A percentile compares a stretch with the other conserved stretches of the same genome.
phyloP scores from a whole-genome alignment of 2,797 vertebrate genomes.

The Chrysocyon brachyurus region DNA sequence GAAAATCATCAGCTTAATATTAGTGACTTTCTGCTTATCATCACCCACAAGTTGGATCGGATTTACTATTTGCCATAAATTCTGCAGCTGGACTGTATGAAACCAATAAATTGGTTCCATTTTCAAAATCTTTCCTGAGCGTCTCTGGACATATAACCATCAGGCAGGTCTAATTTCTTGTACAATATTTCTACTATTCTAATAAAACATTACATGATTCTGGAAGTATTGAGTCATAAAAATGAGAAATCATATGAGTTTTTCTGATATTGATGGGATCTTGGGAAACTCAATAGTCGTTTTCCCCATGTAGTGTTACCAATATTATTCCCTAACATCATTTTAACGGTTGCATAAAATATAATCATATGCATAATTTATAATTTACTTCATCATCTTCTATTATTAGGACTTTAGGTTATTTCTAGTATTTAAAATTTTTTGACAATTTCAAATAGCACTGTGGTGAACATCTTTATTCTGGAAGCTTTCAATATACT shows the following conservation, averaged over 20 bases:
- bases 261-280: background rate
- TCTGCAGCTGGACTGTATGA: background rate
- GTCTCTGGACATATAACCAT: background rate
- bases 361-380: background rate
- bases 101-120: background rate
- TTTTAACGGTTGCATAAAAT: background rate
- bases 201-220: background rate
- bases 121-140: background rate
- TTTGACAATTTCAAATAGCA: background rate
- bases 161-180: background rate
- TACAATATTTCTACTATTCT: background rate
- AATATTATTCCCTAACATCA: background rate
- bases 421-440: background rate
- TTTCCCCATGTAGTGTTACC: background rate
- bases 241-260: background rate
- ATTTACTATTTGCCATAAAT: background rate
- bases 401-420: background rate
- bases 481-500: background rate
- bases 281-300: background rate
- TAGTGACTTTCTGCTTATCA: background rate
- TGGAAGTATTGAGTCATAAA: background rate
- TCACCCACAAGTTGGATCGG: background rate
- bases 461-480: background rate
- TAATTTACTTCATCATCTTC: background rate
- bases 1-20: background rate